Conservation (phyloP, 2,113 vertebrate genomes). For the Brienomyrus brachyistius region DNA sequence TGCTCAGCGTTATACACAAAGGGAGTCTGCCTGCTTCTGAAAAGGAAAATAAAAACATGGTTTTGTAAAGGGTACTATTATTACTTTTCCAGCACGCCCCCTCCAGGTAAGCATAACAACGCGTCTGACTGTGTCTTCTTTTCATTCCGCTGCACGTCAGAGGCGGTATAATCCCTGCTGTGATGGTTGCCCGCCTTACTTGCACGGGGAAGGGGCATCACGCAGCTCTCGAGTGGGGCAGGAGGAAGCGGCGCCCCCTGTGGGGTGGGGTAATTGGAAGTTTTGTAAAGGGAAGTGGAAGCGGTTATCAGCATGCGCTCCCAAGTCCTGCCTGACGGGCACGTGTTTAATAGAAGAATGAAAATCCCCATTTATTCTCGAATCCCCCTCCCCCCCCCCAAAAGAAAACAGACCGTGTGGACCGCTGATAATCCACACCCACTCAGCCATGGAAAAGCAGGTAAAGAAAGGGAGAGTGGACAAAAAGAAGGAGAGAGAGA, state of each 20-base stretch:
- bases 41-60: background rate
- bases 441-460: background rate
- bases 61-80: background rate
- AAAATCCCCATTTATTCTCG: constrained; percentile 20
- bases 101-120: background rate
- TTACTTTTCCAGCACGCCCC: background rate
- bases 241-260: constrained; percentile 7
- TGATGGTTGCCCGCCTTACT: constrained; percentile 13
- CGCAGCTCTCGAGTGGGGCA: constrained; percentile 15
- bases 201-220: background rate
- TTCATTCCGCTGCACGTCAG: background rate
- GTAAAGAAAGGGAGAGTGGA: background rate
- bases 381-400: background rate
- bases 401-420: background rate
- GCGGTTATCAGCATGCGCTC: constrained; percentile 17
- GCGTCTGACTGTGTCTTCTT: background rate
- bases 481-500: constrained; percentile 9
- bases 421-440: background rate
- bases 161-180: constrained; percentile 18
- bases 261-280: constrained; percentile 28
- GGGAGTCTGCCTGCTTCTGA: background rate
- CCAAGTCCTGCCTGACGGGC: constrained; percentile 8
- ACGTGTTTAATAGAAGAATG: constrained; percentile 25
- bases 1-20: constrained; percentile 3
- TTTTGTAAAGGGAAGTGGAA: constrained; percentile 34